These are phyloP conservation scores for Chelonus insularis DNA, from an alignment of 1,140 invertebrate genomes.

Conservation along the genomic window DNA sequence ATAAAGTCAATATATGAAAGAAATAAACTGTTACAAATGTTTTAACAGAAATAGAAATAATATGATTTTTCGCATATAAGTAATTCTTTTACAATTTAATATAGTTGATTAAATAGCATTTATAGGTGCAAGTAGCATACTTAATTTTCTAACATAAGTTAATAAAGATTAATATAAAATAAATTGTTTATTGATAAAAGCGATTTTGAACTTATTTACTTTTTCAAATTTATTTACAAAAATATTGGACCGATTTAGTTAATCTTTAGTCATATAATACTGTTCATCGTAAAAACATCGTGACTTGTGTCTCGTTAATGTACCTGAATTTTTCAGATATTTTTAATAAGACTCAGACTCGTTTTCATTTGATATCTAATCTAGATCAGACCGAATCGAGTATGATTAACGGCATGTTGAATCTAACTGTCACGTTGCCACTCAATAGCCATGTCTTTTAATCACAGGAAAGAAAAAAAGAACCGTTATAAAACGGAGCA, in stretches of 20 bases:
- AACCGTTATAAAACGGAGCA: slow-evolving; percentile 47
- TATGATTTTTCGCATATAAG: too few species aligned
- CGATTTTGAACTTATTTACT: too few species aligned
- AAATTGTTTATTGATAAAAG: too few species aligned
- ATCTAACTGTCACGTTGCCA: slow-evolving; percentile 25
- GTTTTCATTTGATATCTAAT: slow-evolving; percentile 20
- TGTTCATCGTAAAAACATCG: slow-evolving; percentile 11
- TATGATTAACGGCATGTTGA: slow-evolving; percentile 25
- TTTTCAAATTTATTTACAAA: background rate
- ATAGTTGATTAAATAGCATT: too few species aligned
- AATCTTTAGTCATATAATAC: background rate
- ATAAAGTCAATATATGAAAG: too few species aligned
- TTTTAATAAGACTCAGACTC: slow-evolving; percentile 13
- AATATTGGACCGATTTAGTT: background rate
- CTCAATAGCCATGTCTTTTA: slow-evolving; percentile 40
- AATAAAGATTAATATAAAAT: too few species aligned
- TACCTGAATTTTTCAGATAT: background rate
- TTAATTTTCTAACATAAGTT: too few species aligned
- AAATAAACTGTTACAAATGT: too few species aligned
- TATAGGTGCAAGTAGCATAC: too few species aligned
- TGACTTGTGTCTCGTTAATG: background rate
- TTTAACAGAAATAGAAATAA: too few species aligned
- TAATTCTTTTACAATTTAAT: too few species aligned
- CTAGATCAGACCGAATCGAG: background rate
- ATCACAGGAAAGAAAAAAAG: slow-evolving; percentile 42